phyloP scores from a whole-genome alignment of 2,113 vertebrate species.

The Channa maculata region DNA sequence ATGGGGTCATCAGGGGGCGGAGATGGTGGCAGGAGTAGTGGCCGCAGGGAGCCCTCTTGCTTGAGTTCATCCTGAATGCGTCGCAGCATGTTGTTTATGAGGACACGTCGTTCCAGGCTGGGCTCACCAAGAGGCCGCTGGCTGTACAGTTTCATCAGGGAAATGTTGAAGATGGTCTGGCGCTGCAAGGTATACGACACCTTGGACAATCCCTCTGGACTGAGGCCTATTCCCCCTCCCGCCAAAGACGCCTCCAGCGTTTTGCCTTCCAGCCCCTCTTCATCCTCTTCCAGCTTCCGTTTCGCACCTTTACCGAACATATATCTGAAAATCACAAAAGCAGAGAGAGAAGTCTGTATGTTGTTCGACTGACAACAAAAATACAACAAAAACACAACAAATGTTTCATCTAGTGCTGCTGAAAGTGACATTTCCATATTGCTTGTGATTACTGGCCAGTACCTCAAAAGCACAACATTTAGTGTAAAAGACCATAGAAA shows the following conservation, averaged over 20 bases:
- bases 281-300: conserved; percentile 99
- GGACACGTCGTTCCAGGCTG: conserved; percentile 94
- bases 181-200: conserved; percentile 99
- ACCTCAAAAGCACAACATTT: too few species aligned
- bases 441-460: too few species aligned
- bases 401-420: too few species aligned
- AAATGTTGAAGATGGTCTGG: conserved; percentile 99
- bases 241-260: conserved; percentile 86
- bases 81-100: conserved; percentile 99
- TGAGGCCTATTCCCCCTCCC: conserved; percentile 47
- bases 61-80: conserved; percentile 98
- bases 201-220: conserved; percentile 90
- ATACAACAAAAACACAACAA: too few species aligned
- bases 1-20: conserved; percentile 88
- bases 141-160: conserved; percentile 98
- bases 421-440: too few species aligned
- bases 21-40: conserved; percentile 87
- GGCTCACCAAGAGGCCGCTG: conserved; percentile 93
- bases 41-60: conserved; percentile 92
- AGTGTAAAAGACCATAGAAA: too few species aligned
- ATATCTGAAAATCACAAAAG: conserved; percentile 88
- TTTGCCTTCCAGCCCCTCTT: conserved; percentile 99
- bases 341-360: neutral
- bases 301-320: conserved; percentile 99
- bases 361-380: too few species aligned